Conservation (phyloP, 2,113 vertebrate species). For the Coryphaenoides rupestris region DNA sequence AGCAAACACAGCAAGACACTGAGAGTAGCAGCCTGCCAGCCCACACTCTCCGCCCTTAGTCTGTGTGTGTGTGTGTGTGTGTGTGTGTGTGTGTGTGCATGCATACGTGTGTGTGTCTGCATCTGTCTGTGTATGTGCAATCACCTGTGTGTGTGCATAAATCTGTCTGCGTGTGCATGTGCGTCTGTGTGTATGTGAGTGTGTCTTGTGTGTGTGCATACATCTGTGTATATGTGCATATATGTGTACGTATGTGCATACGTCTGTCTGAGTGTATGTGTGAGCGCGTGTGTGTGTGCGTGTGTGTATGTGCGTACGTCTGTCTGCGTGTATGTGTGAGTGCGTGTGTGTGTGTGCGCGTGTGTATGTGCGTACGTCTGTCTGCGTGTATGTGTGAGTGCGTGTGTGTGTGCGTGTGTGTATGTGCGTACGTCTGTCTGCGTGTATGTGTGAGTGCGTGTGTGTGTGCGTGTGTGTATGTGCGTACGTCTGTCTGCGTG, state of each 20-base stretch:
- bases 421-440: not conserved
- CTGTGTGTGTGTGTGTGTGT: not conserved
- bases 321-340: not conserved
- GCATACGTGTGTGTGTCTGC: not conserved
- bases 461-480: conserved; percentile 1
- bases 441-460: not conserved
- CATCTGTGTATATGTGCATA: too few relatives aligned
- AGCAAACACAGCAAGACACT: conserved; percentile 5
- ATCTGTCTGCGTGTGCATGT: not conserved
- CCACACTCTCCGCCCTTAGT: not conserved
- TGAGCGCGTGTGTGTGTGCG: not conserved
- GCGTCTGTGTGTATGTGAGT: not conserved
- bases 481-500: not conserved
- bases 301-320: not conserved
- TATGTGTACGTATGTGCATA: too few relatives aligned
- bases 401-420: not conserved
- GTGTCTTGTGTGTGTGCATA: not conserved
- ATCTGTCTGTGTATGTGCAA: not conserved
- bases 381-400: not conserved
- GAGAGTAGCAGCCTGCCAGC: not conserved
- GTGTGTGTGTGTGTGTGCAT: too few relatives aligned
- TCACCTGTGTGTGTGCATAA: not conserved
- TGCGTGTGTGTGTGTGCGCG: too few relatives aligned
- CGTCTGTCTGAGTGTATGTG: too few relatives aligned
- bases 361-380: too few relatives aligned